These are phyloP conservation scores for Mastacembelus armatus DNA, from an alignment of 2,797 vertebrate species.

Conservation along the genomic window DNA sequence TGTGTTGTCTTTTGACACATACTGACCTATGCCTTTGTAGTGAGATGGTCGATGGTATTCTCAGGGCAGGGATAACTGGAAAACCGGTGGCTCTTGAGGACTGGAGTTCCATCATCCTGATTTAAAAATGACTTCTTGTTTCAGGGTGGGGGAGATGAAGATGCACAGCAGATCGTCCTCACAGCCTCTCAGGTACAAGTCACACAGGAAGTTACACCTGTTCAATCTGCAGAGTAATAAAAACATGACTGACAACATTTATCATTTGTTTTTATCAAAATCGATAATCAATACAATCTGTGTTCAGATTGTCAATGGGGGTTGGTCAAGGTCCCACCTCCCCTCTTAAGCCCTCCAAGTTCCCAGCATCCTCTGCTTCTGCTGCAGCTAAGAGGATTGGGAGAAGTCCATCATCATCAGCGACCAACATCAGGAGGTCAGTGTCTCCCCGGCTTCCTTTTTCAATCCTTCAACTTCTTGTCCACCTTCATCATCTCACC, in stretches of 20 bases:
- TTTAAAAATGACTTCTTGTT: too few relatives aligned
- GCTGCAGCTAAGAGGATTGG: constrained; percentile 88
- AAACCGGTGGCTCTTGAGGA: too few relatives aligned
- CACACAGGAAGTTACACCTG: too few relatives aligned
- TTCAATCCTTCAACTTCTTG: not conserved
- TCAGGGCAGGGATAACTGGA: too few relatives aligned
- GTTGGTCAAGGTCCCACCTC: constrained; percentile 79
- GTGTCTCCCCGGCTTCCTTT: too few relatives aligned
- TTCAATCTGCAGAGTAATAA: too few relatives aligned
- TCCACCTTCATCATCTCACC: not conserved
- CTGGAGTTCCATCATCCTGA: too few relatives aligned
- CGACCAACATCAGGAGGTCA: constrained; percentile 88
- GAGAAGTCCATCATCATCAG: constrained; percentile 77
- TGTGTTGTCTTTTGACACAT: too few relatives aligned
- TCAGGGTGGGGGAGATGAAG: constrained; percentile 89
- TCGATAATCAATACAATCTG: not conserved
- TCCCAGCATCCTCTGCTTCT: constrained; percentile 82
- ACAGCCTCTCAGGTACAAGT: constrained; percentile 89
- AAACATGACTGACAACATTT: too few relatives aligned
- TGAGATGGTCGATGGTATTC: too few relatives aligned
- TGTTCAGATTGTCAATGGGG: constrained; percentile 81
- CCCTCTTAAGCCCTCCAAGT: constrained; percentile 88
- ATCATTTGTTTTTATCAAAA: not conserved
- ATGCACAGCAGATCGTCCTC: constrained; percentile 83
- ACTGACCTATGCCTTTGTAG: too few relatives aligned